Percentiles rank a stretch among this genome's conserved stretches.
phyloP scores from a whole-genome alignment of 2,888 invertebrate genomes.

The Mermis nigrescens region DNA sequence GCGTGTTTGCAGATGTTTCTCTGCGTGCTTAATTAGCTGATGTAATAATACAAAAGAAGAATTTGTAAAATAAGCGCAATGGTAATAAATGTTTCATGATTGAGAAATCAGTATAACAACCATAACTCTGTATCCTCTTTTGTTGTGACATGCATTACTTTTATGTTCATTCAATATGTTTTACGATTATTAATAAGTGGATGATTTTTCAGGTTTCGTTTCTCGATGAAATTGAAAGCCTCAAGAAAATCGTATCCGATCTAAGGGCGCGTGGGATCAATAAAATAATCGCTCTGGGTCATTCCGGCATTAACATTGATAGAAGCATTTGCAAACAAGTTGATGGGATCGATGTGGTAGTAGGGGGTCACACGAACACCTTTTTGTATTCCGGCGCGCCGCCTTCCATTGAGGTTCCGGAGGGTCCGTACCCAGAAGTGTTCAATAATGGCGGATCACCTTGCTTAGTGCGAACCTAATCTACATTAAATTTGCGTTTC shows the following conservation, averaged over 20 bases:
- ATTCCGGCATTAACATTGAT: conserved; percentile 62
- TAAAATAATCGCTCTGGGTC: conserved; percentile 68
- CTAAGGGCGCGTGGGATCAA: conserved; percentile 43
- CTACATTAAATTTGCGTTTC: too few relatives aligned
- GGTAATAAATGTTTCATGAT: too few relatives aligned
- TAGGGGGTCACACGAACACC: conserved; percentile 77
- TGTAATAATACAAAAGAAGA: too few relatives aligned
- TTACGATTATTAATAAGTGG: conserved; percentile 45
- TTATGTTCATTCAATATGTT: conserved; percentile 65
- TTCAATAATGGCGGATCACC: background rate
- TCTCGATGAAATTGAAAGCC: conserved; percentile 12
- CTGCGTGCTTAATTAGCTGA: too few relatives aligned
- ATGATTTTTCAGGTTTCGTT: background rate
- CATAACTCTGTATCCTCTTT: too few relatives aligned
- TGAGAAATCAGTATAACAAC: too few relatives aligned
- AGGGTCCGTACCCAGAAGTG: conserved; percentile 12
- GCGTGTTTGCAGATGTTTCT: too few relatives aligned
- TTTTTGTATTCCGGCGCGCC: conserved; percentile 55
- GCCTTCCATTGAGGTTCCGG: conserved; percentile 5
- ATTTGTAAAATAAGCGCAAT: too few relatives aligned
- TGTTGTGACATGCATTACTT: too few relatives aligned
- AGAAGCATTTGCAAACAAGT: conserved; percentile 54
- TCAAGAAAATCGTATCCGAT: conserved; percentile 21
- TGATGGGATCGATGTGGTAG: conserved; percentile 59
- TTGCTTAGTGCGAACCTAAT: too few relatives aligned